Evolutionary conservation across 2,113 vertebrate species (phyloP).

Genomic region (Indicator maculatus): DNA sequence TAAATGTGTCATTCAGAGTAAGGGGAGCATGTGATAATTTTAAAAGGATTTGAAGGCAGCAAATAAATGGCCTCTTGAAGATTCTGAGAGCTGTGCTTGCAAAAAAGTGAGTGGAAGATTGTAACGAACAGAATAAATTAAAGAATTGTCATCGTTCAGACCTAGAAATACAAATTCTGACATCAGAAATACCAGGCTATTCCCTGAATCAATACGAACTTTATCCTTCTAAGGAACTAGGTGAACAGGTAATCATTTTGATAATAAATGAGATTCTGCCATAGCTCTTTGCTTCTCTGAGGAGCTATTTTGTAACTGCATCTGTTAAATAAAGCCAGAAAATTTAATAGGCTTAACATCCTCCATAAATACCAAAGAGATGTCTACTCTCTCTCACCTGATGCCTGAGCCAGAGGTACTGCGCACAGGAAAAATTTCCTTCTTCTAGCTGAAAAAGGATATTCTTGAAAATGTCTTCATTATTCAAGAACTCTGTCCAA

Average conservation of each 20-base stretch:
- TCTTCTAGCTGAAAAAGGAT: slow-evolving; percentile 83
- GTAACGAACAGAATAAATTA: neutral
- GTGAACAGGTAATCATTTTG: neutral
- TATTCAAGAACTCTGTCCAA: slow-evolving; percentile 94
- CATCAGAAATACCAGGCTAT: neutral
- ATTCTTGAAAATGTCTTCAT: slow-evolving; percentile 81
- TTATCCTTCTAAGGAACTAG: neutral
- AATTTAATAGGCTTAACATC: neutral
- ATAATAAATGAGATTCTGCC: neutral
- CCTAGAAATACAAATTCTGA: neutral
- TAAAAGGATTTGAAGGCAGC: neutral
- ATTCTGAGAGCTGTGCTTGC: neutral
- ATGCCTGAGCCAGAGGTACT: slow-evolving; percentile 93
- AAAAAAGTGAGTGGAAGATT: neutral
- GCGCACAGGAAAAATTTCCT: slow-evolving; percentile 85
- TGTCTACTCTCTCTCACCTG: slow-evolving; percentile 78
- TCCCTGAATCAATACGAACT: neutral
- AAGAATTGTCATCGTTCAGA: neutral
- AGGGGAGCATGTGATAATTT: neutral
- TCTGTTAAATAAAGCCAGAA: neutral
- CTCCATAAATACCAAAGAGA: neutral
- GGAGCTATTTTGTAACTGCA: neutral
- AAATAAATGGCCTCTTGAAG: neutral
- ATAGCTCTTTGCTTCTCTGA: neutral
- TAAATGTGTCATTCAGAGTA: neutral